A percentile compares a stretch with the other conserved stretches of the same genome.
phyloP scores from a whole-genome alignment of 1,140 invertebrate genomes.

The Drosophila kurseongensis region DNA sequence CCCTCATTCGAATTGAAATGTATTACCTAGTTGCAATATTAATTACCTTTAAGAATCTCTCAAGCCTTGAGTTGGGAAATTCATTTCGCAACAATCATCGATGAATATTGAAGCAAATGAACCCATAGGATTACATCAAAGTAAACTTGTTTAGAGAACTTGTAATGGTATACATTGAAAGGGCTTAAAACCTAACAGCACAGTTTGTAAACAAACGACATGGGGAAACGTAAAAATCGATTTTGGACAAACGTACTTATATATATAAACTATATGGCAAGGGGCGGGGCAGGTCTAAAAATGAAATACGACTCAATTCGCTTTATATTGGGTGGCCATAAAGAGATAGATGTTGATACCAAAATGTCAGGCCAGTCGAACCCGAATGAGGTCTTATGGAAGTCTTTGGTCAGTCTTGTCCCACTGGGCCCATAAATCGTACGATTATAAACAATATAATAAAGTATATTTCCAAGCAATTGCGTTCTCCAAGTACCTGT shows the following conservation, averaged over 20 bases:
- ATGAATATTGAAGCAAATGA: conserved; percentile 10
- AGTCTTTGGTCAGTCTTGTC: conserved; percentile 23
- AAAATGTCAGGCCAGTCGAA: conserved; percentile 26
- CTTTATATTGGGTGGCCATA: conserved; percentile 50
- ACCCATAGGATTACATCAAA: conserved; percentile 20
- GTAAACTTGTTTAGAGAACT: conserved; percentile 12
- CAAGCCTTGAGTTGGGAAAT: conserved; percentile 19
- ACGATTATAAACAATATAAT: conserved; percentile 57
- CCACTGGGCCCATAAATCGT: conserved; percentile 49
- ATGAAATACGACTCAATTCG: conserved; percentile 51
- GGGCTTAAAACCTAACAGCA: background rate
- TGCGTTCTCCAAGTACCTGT: conserved; percentile 47
- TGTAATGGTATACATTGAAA: background rate
- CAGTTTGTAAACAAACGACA: conserved; percentile 18
- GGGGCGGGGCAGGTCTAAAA: conserved; percentile 19
- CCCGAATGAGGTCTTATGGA: conserved; percentile 10
- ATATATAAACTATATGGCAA: background rate
- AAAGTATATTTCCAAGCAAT: conserved; percentile 34
- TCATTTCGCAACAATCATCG: conserved; percentile 10
- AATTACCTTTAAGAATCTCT: conserved; percentile 39
- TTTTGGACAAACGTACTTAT: background rate
- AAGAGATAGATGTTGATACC: conserved; percentile 54
- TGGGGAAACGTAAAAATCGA: background rate
- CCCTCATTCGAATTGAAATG: conserved; percentile 21
- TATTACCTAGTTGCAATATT: conserved; percentile 32